These are phyloP conservation scores for Anser brachyrhynchus DNA, from an alignment of 2,113 vertebrate genomes.

Conservation along the genomic window DNA sequence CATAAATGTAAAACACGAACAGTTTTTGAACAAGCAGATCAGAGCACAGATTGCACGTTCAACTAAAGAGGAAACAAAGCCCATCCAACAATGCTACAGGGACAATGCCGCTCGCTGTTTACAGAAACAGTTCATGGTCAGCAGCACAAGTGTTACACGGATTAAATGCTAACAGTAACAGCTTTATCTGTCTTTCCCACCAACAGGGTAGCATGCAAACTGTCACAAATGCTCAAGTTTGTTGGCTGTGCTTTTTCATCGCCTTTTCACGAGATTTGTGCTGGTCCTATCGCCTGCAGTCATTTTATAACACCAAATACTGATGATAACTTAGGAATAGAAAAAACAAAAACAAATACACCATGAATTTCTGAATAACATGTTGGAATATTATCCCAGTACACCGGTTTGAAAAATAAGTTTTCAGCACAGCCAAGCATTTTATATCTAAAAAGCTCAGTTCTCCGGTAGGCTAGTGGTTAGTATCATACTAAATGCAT, in stretches of 20 bases:
- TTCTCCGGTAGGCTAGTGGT: not conserved
- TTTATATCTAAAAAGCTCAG: not conserved
- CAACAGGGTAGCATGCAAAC: not conserved
- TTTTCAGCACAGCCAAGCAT: not conserved
- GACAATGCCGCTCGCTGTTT: constrained; percentile 26
- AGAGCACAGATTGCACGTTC: not conserved
- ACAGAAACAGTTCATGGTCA: constrained; percentile 37
- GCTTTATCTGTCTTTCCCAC: constrained; percentile 28
- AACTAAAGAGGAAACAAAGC: not conserved
- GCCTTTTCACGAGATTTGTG: not conserved
- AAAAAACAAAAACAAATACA: not conserved
- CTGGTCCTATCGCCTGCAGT: not conserved
- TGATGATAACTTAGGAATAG: not conserved
- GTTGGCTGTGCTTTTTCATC: constrained; percentile 26
- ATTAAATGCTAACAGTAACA: constrained; percentile 44
- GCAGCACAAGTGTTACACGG: not conserved
- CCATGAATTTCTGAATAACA: not conserved
- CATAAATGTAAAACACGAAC: not conserved
- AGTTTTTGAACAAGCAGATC: not conserved
- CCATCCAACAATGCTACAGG: not conserved
- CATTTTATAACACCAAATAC: not conserved
- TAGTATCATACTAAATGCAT: not conserved
- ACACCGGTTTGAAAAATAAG: not conserved
- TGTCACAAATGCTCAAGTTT: not conserved
- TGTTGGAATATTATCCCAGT: not conserved